Percentiles rank a stretch among this genome's conserved stretches.
These are phyloP conservation scores for Centropristis striata DNA, from an alignment of 2,113 vertebrate genomes.

Conservation along the genomic window DNA sequence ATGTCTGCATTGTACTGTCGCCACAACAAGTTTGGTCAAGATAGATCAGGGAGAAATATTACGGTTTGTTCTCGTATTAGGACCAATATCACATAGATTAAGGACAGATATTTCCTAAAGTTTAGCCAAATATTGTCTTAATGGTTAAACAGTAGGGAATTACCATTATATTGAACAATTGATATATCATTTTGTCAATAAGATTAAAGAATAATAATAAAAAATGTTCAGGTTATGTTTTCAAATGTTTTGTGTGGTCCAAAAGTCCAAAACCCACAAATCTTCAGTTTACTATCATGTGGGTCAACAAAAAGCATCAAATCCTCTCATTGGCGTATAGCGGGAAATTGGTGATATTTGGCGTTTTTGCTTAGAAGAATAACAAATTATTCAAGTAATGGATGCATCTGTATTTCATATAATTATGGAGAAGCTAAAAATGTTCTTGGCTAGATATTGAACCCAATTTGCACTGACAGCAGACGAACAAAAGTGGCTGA, in stretches of 20 bases:
- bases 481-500: too few species aligned
- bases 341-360: too few species aligned
- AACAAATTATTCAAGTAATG: too few species aligned
- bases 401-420: too few species aligned
- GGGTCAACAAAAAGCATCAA: neutral
- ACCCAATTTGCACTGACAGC: too few species aligned
- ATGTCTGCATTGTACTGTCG: neutral
- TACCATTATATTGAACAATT: too few species aligned
- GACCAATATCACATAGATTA: too few species aligned
- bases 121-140: neutral
- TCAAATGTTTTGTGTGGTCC: neutral
- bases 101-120: neutral
- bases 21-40: neutral
- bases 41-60: slow-evolving; percentile 1
- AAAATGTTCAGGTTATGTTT: neutral
- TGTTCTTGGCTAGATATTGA: too few species aligned
- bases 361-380: too few species aligned
- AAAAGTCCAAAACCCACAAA: neutral
- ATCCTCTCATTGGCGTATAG: neutral
- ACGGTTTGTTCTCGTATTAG: neutral
- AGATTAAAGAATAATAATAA: too few species aligned
- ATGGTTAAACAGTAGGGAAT: neutral
- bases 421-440: too few species aligned
- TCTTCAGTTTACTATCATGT: neutral
- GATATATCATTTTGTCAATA: neutral